Evolutionary conservation across 2,113 vertebrate species (phyloP).

Genomic region (Sorex fumeus): DNA sequence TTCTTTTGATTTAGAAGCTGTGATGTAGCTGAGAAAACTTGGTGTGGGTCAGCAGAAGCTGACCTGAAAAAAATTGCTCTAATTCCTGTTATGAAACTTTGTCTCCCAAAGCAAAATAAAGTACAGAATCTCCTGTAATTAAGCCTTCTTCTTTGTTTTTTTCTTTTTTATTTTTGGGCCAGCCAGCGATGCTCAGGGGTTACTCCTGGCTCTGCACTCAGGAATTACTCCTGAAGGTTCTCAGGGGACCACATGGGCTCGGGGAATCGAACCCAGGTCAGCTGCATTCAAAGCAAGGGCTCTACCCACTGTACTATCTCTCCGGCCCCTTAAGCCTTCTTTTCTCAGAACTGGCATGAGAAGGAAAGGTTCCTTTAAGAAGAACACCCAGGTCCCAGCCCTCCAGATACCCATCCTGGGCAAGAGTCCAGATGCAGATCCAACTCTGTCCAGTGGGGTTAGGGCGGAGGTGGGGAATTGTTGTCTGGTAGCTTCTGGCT

Average conservation of each 20-base stretch:
- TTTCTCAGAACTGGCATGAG: not conserved
- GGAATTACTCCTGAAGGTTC: too few species aligned
- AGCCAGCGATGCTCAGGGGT: too few species aligned
- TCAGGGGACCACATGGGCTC: too few species aligned
- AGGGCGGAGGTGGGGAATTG: not conserved
- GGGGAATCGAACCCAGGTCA: too few species aligned
- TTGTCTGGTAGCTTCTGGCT: not conserved
- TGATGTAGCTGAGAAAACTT: conserved; percentile 68
- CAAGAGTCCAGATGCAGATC: not conserved
- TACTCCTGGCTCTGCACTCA: too few species aligned
- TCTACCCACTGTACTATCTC: too few species aligned
- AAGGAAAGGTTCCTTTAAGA: conserved; percentile 21
- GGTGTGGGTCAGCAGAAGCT: conserved; percentile 67
- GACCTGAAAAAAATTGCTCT: conserved; percentile 61
- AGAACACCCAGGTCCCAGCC: not conserved
- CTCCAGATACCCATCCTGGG: accelerated
- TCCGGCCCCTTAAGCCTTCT: too few species aligned
- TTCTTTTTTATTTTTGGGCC: not conserved
- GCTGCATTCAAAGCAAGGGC: too few species aligned
- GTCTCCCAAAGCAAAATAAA: conserved; percentile 56
- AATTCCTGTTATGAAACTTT: conserved; percentile 76
- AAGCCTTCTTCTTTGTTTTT: not conserved
- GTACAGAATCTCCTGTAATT: not conserved
- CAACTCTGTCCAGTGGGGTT: accelerated
- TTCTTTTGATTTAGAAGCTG: conserved; percentile 30